Evolutionary conservation across 1,140 invertebrate genomes (phyloP).

Genomic region (Drosophila orena): DNA sequence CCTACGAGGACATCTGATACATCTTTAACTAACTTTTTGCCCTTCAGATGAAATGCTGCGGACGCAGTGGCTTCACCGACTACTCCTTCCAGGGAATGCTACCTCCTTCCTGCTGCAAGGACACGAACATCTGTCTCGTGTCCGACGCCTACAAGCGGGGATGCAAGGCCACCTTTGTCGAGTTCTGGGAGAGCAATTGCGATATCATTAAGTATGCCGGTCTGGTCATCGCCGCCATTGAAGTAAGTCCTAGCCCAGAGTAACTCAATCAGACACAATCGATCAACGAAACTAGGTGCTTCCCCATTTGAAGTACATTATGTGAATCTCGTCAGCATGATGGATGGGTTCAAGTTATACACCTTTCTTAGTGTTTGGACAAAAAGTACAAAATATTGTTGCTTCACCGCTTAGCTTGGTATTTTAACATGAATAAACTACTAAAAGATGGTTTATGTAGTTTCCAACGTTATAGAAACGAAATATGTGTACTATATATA

Average conservation of each 20-base stretch:
- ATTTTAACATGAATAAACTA: too few relatives aligned
- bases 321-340: too few relatives aligned
- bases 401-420: too few relatives aligned
- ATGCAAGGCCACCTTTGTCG: constrained; percentile 84
- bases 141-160: constrained; percentile 85
- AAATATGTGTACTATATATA: too few relatives aligned
- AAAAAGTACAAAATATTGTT: too few relatives aligned
- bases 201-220: constrained; percentile 88
- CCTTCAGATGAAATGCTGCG: constrained; percentile 88
- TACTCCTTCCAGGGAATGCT: constrained; percentile 82
- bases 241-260: constrained; percentile 85
- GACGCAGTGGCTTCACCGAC: constrained; percentile 85
- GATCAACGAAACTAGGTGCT: not conserved
- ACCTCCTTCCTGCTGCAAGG: constrained; percentile 85
- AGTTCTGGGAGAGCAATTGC: constrained; percentile 85
- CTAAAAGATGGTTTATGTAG: too few relatives aligned
- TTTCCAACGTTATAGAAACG: too few relatives aligned
- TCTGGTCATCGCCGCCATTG: constrained; percentile 88
- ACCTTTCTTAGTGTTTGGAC: too few relatives aligned
- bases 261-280: not conserved
- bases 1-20: too few relatives aligned
- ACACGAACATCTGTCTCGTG: constrained; percentile 83
- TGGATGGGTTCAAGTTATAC: too few relatives aligned
- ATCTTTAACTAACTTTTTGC: not conserved
- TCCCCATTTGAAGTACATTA: too few relatives aligned